Percentiles rank a stretch among this genome's conserved stretches.
These are phyloP conservation scores for Zosterops borbonicus DNA, from an alignment of 2,113 vertebrate species.

Conservation along the genomic window DNA sequence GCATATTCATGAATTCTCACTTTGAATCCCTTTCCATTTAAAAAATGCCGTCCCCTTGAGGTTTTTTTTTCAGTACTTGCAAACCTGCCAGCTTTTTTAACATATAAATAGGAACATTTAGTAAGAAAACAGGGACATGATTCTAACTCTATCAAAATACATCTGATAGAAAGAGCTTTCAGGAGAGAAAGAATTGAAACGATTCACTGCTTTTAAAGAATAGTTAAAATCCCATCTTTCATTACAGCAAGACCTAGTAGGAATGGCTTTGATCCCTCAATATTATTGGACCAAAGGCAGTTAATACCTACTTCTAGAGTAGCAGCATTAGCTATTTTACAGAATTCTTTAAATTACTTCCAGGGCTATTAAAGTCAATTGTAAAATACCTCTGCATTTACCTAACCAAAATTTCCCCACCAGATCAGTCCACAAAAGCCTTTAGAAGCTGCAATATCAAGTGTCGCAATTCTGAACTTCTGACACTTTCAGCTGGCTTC, in stretches of 20 bases:
- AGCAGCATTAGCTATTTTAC: slow-evolving; percentile 47
- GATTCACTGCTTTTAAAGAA: slow-evolving; percentile 51
- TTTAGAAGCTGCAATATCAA: not conserved
- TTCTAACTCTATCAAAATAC: slow-evolving; percentile 51
- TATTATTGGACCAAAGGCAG: slow-evolving; percentile 31
- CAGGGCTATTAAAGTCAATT: slow-evolving; percentile 26
- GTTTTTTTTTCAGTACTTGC: slow-evolving; percentile 44
- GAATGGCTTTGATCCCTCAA: slow-evolving; percentile 53
- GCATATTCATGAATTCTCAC: slow-evolving; percentile 52
- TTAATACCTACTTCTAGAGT: slow-evolving; percentile 48
- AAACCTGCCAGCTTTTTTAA: slow-evolving; percentile 58
- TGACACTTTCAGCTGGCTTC: not conserved
- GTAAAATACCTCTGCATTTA: slow-evolving; percentile 32
- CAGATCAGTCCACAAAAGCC: slow-evolving; percentile 11
- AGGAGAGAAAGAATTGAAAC: slow-evolving; percentile 38
- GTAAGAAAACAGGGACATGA: slow-evolving; percentile 50
- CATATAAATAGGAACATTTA: slow-evolving; percentile 61
- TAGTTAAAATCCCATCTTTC: slow-evolving; percentile 7
- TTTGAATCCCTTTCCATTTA: slow-evolving; percentile 49
- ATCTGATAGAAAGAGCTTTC: slow-evolving; percentile 52
- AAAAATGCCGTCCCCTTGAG: slow-evolving; percentile 53
- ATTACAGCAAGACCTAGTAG: slow-evolving; percentile 32
- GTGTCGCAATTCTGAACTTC: not conserved
- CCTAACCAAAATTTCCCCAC: slow-evolving; percentile 31
- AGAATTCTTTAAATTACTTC: slow-evolving; percentile 58